Conservation (phyloP, 2,888 invertebrate genomes). For the Pseudococcus longispinus region DNA sequence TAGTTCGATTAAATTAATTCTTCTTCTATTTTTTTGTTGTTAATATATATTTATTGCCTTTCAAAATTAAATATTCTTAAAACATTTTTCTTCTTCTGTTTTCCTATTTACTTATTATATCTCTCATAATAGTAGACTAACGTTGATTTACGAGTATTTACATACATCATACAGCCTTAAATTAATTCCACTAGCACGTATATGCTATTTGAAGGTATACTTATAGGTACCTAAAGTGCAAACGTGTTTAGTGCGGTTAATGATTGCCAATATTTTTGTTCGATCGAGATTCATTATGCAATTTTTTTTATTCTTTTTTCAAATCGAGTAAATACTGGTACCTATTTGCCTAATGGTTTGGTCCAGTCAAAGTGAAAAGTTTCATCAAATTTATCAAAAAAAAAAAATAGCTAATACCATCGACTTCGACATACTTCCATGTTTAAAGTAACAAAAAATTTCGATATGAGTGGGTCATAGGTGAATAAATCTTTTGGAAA, state of each 20-base stretch:
- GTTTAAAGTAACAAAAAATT: too few species aligned
- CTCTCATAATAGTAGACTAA: background rate
- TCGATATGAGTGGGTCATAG: too few species aligned
- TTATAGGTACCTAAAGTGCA: background rate
- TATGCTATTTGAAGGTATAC: too few species aligned
- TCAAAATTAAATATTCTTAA: slow-evolving; percentile 54
- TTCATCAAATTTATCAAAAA: too few species aligned
- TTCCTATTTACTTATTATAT: slow-evolving; percentile 23
- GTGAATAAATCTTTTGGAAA: too few species aligned
- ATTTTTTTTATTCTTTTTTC: too few species aligned
- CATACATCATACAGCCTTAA: background rate
- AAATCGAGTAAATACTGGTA: background rate
- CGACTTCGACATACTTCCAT: too few species aligned
- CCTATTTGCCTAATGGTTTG: too few species aligned
- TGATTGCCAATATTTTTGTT: background rate
- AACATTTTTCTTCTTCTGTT: slow-evolving; percentile 36
- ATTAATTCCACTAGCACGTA: background rate
- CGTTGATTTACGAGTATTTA: slow-evolving; percentile 33
- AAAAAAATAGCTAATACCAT: too few species aligned
- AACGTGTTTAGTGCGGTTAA: background rate
- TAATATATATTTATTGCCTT: slow-evolving; percentile 54
- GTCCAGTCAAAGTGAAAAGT: too few species aligned
- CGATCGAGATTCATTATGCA: background rate
- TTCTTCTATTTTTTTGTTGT: slow-evolving; percentile 46
- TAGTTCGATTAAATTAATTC: slow-evolving; percentile 56